Base-by-base conservation (phyloP, 2,888 invertebrate species). In the Microctonus brassicae region DNA sequence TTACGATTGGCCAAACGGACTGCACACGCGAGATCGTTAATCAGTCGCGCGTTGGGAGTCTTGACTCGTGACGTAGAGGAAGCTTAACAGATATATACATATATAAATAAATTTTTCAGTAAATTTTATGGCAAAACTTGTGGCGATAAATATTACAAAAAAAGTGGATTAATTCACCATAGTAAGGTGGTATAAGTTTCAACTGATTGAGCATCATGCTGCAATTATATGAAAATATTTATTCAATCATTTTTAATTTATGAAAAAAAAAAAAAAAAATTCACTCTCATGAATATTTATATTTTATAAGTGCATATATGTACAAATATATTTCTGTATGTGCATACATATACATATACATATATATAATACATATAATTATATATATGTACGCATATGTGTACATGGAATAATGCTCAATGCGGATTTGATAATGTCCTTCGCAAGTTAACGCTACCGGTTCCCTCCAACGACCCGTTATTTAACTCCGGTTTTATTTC, bases 401-500 rank as follows among this genome's bases (percentile, higher is more conserved):
- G 10, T 52, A 29, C 22, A 7, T 36, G 22, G 11, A 22, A n/a
- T 36, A 39, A 39, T 36, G 57, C 34, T 57, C 34, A n/a, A 66
- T 11, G 39, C 66, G 66, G 52, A 62, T 65, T 70, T 20, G 55
- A 66, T 66, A 60, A 62, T 71, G 71, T 71, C 71, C 71, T 71
- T 71, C 53, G 65, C 36, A 26, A 13, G 39, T 22, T 60, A 66
- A 47, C 0, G 47, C 61, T 71, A 62, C 66, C 71, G 71, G 66
- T 62, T 71, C 60, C 66, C 55, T 55, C 55, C n/a, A n/a, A n/a
- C 61, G 71, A 61, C 66, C 71, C 71, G 71, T 71, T 71, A 71
- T 71, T 71, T 66, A 66, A 71, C 71, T 71, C 71, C 66, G 71
- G 71, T 71, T 71, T 70, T 70, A 70, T 71, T 60, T 39, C 71